Conservation (phyloP, 2,113 vertebrate species). For the Thermophis baileyi region DNA sequence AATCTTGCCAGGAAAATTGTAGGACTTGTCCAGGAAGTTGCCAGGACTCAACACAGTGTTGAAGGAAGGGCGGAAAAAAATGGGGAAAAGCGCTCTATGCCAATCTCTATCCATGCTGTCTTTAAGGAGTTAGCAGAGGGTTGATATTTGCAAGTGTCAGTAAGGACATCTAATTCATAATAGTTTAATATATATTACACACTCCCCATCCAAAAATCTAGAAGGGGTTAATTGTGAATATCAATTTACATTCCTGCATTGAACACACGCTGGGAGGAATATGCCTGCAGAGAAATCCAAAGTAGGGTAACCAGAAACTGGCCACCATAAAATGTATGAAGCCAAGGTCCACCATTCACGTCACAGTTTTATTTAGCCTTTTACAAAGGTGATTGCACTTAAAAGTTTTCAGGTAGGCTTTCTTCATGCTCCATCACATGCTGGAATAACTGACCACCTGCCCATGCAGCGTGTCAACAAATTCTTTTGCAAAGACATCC, state of each 20-base stretch:
- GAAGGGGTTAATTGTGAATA: neutral
- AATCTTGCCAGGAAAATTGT: neutral
- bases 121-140: neutral
- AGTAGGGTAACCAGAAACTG: neutral
- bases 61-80: neutral
- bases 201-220: neutral
- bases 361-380: neutral
- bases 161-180: neutral
- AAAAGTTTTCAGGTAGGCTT: neutral
- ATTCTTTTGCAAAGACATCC: neutral
- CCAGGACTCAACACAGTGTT: neutral
- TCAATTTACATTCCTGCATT: neutral
- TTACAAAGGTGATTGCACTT: neutral
- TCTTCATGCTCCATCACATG: neutral
- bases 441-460: neutral
- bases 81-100: neutral
- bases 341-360: neutral
- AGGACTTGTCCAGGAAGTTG: neutral
- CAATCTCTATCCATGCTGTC: neutral
- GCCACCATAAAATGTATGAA: neutral
- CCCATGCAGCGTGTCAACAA: neutral
- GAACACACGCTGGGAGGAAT: neutral
- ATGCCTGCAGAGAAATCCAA: neutral
- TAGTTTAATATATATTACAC: neutral
- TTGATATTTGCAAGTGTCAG: neutral